These are phyloP conservation scores for Steinernema feltiae DNA, from an alignment of 1,140 invertebrate genomes.

Conservation along the genomic window DNA sequence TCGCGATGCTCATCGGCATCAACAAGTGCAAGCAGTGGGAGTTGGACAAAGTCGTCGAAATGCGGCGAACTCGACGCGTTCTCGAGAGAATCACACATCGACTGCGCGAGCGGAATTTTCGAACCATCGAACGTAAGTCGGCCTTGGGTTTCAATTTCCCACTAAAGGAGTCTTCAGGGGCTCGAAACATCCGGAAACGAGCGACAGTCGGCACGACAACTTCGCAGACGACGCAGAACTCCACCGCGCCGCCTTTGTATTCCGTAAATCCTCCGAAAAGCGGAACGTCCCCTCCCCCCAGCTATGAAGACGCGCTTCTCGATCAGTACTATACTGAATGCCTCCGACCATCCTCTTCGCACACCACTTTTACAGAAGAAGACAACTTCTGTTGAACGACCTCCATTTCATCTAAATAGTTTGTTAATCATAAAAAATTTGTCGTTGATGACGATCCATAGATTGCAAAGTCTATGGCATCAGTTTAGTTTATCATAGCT, in stretches of 20 bases:
- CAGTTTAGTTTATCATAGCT: not conserved
- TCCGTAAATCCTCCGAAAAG: conserved; percentile 20
- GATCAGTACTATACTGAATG: conserved; percentile 56
- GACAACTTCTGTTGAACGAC: not conserved
- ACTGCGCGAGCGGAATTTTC: conserved; percentile 53
- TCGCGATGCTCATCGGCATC: conserved; percentile 53
- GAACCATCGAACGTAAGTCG: conserved; percentile 51
- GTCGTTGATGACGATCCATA: no score
- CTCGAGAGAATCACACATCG: conserved; percentile 52
- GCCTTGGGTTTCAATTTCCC: not conserved
- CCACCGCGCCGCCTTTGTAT: not conserved
- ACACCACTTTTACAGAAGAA: not conserved
- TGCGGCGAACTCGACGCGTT: conserved; percentile 49
- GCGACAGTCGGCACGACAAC: conserved; percentile 22
- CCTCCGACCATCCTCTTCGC: conserved; percentile 25
- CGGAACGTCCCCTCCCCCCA: conserved; percentile 53
- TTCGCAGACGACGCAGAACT: conserved; percentile 21
- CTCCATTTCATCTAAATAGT: no score
- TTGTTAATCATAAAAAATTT: no score
- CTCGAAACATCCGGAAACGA: conserved; percentile 48
- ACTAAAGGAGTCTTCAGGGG: conserved; percentile 47
- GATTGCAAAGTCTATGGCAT: no score
- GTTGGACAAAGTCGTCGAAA: conserved; percentile 55
- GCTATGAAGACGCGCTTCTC: conserved; percentile 54
- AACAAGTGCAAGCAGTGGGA: conserved; percentile 57